Evolutionary conservation across 2,113 vertebrate genomes (phyloP).

Genomic region (Nothocercus julius): DNA sequence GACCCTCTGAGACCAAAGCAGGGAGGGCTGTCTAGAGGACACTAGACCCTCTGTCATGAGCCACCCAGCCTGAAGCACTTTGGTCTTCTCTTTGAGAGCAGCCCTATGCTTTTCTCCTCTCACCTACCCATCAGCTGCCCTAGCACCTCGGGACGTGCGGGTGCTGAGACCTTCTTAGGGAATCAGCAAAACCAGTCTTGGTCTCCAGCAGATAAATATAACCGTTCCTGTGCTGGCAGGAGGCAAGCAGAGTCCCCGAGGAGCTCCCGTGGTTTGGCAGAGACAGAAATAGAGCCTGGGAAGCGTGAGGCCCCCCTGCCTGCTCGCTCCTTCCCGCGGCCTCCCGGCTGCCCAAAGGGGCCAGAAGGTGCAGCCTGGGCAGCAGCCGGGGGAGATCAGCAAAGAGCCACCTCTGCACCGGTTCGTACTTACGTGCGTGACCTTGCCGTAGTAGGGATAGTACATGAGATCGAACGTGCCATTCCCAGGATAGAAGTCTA

Average conservation of each 20-base stretch:
- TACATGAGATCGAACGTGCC: constrained; percentile 90
- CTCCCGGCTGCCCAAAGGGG: constrained; percentile 20
- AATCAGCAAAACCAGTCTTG: neutral
- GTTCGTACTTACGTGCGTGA: constrained; percentile 87
- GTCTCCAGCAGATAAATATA: neutral
- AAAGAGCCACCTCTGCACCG: neutral
- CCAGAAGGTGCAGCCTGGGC: neutral
- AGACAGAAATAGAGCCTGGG: neutral
- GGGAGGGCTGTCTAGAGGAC: neutral
- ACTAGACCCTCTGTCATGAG: neutral
- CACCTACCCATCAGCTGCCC: neutral
- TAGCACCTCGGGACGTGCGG: neutral
- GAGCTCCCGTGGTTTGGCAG: neutral
- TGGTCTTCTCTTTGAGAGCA: neutral
- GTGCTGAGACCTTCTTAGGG: neutral
- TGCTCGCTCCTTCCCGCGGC: neutral
- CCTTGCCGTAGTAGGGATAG: constrained; percentile 95
- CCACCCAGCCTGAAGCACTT: neutral
- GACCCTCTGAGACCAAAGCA: neutral
- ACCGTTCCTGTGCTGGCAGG: neutral
- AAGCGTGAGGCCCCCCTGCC: neutral
- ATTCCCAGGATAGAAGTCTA: constrained; percentile 88
- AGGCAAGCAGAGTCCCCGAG: neutral
- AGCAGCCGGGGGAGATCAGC: neutral
- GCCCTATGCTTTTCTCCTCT: neutral